Base-by-base conservation (phyloP, 2,797 vertebrate genomes). In the Bufotes viridis region DNA sequence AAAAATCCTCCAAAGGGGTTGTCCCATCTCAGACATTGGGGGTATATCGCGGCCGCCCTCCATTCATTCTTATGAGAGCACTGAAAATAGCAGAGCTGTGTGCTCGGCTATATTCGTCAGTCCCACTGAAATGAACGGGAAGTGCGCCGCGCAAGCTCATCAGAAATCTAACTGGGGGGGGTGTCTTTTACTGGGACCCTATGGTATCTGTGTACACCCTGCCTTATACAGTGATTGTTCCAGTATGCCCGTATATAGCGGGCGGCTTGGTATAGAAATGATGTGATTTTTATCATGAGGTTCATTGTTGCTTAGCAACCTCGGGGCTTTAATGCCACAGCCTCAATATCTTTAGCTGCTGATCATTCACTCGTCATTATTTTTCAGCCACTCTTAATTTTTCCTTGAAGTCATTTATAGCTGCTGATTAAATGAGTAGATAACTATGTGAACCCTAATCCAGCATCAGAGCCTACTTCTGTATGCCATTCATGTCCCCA, bases 231-330 rank as follows among this genome's bases (percentile, higher is more conserved):
- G 51, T 57, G 24, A 78, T 78, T 78, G 58, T 58, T 78, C 53
- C n/a, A 26, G 26, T 26, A 24, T 58, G 8, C 3, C 34, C 1
- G 34, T 34, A 42, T 42, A 11, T 7, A 58, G 26, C 7, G 10
- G 78, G 63, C 12, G 29, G 29, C 26, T 20, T 81, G 78, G 20
- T 20, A 42, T 55, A 61, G 58, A 81, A 61, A 61, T 29, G 65
- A 61, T 61, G 51, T n/a, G 53, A 55, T 72, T 81, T 58, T n/a
- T 69, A 78, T 81, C 29, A 49, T 61, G 29, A 29, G 80, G 29
- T 34, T 2, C 5, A 63, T 78, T 53, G 87, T 87, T 87, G 87
- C 87, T 70, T 78, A 87, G 81, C 87, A 83, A 87, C 60, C 57
- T 22, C 11, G 7, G 49, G 7, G 13, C 42, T 34, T 42, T 65